Evolutionary conservation across 2,888 invertebrate genomes (phyloP).

Genomic region (Pomacea canaliculata): DNA sequence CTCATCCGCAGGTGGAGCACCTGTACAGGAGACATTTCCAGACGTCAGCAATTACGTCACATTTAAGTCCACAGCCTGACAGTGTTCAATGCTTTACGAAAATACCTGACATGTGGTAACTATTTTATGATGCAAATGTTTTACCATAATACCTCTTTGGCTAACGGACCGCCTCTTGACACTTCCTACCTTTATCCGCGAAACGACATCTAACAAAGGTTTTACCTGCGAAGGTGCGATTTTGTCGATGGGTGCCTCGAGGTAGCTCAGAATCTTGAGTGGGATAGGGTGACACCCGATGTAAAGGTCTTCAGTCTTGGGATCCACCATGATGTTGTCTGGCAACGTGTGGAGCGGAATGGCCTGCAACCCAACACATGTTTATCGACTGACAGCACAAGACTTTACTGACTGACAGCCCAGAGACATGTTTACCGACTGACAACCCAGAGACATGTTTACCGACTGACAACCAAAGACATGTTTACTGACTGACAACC

Average conservation of each 20-base stretch:
- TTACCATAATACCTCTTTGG: too few species aligned
- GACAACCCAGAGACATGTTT: too few species aligned
- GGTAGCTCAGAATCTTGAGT: constrained; percentile 16
- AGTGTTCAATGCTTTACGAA: too few species aligned
- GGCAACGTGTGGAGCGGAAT: constrained; percentile 30
- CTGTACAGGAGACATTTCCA: constrained; percentile 9
- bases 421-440: background rate
- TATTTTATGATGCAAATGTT: too few species aligned
- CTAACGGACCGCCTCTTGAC: too few species aligned
- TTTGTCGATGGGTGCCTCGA: constrained; percentile 25
- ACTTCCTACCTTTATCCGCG: too few species aligned
- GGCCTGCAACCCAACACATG: constrained; percentile 14
- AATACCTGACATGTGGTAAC: too few species aligned
- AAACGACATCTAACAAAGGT: too few species aligned
- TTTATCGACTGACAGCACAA: too few species aligned
- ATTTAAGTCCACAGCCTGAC: too few species aligned
- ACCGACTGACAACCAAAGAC: background rate
- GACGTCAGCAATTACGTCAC: too few species aligned
- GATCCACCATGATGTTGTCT: constrained; percentile 31
- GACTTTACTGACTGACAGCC: too few species aligned
- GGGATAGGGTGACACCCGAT: constrained; percentile 33
- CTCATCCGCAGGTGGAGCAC: constrained; percentile 30
- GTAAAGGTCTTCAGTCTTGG: constrained; percentile 31
- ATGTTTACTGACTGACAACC: background rate
- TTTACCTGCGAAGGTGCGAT: constrained; percentile 39